A percentile compares a stretch with the other conserved stretches of the same genome.
Evolutionary conservation across 35 echinoderm and acorn worm species (phyloP).

Genomic region (Stichopus chloronotus): DNA sequence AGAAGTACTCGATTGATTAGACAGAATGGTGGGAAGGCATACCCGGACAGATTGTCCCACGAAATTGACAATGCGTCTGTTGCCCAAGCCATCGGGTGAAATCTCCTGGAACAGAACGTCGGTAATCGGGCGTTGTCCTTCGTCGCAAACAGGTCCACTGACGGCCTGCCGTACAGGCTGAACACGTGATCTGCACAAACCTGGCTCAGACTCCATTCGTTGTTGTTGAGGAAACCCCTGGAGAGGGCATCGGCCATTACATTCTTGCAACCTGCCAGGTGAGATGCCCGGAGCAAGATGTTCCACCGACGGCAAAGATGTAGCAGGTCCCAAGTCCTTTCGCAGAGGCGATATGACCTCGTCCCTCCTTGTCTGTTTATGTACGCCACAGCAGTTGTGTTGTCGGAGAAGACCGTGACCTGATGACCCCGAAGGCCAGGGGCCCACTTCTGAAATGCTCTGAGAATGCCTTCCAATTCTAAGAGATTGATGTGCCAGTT

Average conservation of each 20-base stretch:
- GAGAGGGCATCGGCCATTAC: too few relatives aligned
- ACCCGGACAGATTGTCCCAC: not conserved
- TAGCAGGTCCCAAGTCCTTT: conserved; percentile 11
- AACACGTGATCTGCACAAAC: not conserved
- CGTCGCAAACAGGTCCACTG: not conserved
- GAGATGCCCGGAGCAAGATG: too few relatives aligned
- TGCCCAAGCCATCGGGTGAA: not conserved
- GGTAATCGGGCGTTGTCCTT: not conserved
- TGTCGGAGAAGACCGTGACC: not conserved
- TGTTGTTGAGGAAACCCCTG: too few relatives aligned
- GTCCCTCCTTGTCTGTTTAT: not conserved
- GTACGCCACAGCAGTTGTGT: conserved; percentile 14
- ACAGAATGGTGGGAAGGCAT: not conserved
- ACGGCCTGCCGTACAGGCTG: not conserved
- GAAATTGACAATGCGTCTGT: not conserved
- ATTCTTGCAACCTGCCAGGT: too few relatives aligned
- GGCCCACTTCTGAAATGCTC: not conserved
- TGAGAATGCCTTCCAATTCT: not conserved
- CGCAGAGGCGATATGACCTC: not conserved
- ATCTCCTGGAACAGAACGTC: not conserved
- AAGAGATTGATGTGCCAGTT: conserved; percentile 29
- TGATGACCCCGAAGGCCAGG: not conserved
- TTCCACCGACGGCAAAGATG: not conserved
- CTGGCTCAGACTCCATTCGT: not conserved
- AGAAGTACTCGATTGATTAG: not conserved